Evolutionary conservation across 2,888 invertebrate genomes (phyloP), one percentile per base, ranked within the genome.

Genomic region (Stenolophus ochropezus): DNA sequence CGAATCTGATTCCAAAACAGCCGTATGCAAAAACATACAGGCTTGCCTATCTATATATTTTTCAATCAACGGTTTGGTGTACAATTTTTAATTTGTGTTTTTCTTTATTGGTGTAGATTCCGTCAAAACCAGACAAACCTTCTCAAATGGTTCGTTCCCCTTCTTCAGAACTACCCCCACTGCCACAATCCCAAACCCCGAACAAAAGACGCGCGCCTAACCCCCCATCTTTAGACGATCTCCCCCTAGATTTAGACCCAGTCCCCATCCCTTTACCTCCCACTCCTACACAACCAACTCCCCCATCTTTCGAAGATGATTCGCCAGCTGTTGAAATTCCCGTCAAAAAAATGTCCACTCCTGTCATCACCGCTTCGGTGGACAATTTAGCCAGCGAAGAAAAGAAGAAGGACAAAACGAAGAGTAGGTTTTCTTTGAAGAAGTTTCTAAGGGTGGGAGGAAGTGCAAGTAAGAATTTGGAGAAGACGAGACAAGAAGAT

Each of bases 361-460:
- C 73, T 47, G 20, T 73, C 5, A 47, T 18, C 0, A 86, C 95
- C 82, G 95, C 95, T 0, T 94, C 94, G 83, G 95, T 96, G 85
- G 95, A 94, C 86, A 89, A 96, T 81, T 88, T 91, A 0, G 14
- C 20, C 1, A 47, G 47, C 20, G 86, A 86, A 6, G 88, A 88
- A 23, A 91, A 91, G 83, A 89, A 90, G 82, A 94, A 95, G 87
- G 93, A 94, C 73, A 94, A 95, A 87, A 92, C 93, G 6, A 91
- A 92, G 85, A 90, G 92, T 1, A 93, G 95, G 85, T 96, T 96
- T 87, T 96, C 96, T 0, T 91, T 97, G 61, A 95, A 96, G 86
- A 96, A 96, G 87, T 93, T 97, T 84, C 89, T 97, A 25, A 91
- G 96, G 81, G 94, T 96, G 90, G 95, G 95, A 20, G 93, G 92